Evolutionary conservation across 2,797 vertebrate genomes (phyloP), one percentile per base, ranked within the genome.

Genomic region (Hippocampus kuda): DNA sequence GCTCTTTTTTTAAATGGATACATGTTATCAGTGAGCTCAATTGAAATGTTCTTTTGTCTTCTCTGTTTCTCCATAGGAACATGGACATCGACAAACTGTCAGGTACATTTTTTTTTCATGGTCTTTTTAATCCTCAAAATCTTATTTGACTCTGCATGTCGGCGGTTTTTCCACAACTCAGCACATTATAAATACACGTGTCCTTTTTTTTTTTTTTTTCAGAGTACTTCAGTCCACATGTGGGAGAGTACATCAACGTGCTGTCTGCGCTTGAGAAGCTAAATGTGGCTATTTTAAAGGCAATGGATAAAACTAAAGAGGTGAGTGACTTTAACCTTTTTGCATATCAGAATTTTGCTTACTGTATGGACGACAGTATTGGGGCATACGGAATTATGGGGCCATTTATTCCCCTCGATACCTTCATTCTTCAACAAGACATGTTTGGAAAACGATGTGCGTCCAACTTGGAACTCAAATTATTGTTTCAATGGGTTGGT

Each of bases 231-330:
- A 91, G 90, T 1, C 90, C 92, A 0, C 94, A 94, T 76, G 88
- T 97, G 2, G 94, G 95, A 4, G 92, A 94, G 79, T 96, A 95
- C 15, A 90, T 88, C 78, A 92, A 91, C 0, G 94, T 97, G 73
- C 86, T 98, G 67, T 92, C 94, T 0, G 93, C 95, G 0, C 85
- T 98, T 88, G 94, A 98, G 75, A 86, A 93, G 2, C 91, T 98
- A 69, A 98, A 97, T 56, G 85, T 91, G 2, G 92, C 94, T 0
- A 93, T 98, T 82, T 87, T 98, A 74, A 89, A 91, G 68, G 95
- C 95, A 74, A 97, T 98, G 95, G 95, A 97, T 76, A 91, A 94
- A 87, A 97, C 95, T 76, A 98, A 98, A 80, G 83, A 93, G 93
- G 95, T 97, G 72, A 81, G 93, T 75, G 69, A 48, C 41, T 72